Evolutionary conservation across 2,113 vertebrate species (phyloP).

Genomic region (Donacobius atricapilla): DNA sequence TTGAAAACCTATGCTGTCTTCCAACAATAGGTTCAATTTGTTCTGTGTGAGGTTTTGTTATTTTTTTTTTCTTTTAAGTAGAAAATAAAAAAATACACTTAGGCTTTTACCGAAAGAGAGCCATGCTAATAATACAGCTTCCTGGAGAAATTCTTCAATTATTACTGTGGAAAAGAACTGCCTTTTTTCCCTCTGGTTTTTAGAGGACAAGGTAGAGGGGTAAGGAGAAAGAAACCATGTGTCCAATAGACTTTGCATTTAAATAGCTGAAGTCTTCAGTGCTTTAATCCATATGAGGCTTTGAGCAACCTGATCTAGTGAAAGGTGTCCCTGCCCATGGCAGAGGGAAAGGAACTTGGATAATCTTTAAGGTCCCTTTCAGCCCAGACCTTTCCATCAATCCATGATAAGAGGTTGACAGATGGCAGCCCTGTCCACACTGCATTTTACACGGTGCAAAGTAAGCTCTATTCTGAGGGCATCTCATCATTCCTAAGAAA

Average conservation of each 20-base stretch:
- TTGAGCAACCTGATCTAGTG: neutral
- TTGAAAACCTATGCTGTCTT: neutral
- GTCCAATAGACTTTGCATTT: neutral
- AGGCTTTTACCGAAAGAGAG: neutral
- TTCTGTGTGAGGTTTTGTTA: neutral
- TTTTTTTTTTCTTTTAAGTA: neutral
- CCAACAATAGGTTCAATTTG: neutral
- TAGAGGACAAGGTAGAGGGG: neutral
- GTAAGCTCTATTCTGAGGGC: neutral
- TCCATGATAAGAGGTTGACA: neutral
- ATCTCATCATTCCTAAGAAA: neutral
- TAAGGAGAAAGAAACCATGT: neutral
- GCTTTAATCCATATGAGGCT: neutral
- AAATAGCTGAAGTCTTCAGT: neutral
- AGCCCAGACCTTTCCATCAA: neutral
- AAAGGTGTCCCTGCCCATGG: neutral
- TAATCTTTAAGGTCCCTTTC: neutral
- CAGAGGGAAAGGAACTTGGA: neutral
- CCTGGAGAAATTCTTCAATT: neutral
- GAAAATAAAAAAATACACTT: neutral
- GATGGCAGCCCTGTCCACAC: neutral
- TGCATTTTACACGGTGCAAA: neutral
- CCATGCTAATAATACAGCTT: neutral
- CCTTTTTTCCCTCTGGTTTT: accelerated
- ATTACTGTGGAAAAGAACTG: neutral